Evolutionary conservation across 2,797 vertebrate genomes (phyloP).

Genomic region (Rhinella marina): DNA sequence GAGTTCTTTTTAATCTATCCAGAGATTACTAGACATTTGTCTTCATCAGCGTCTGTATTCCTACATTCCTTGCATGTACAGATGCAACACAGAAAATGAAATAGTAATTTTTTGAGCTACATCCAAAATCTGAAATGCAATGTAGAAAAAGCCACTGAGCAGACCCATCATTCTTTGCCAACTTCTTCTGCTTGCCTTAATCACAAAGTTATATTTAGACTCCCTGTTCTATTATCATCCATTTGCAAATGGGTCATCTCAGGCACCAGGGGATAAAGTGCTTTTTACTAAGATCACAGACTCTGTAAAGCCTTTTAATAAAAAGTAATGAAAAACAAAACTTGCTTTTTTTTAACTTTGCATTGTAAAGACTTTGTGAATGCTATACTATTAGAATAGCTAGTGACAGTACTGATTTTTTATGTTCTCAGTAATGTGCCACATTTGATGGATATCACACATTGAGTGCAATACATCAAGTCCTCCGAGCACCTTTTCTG

Average conservation of each 20-base stretch:
- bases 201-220: slow-evolving; percentile 52
- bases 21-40: slow-evolving; percentile 14
- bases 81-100: neutral
- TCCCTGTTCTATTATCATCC: slow-evolving; percentile 33
- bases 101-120: neutral
- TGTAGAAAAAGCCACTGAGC: neutral
- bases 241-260: slow-evolving; percentile 50
- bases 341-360: neutral
- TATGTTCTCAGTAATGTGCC: neutral
- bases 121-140: neutral
- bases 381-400: neutral
- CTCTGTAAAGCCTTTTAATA: slow-evolving; percentile 21
- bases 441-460: slow-evolving; percentile 4
- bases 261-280: slow-evolving; percentile 48
- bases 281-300: slow-evolving; percentile 18
- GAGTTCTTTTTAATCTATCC: slow-evolving; percentile 27
- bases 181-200: slow-evolving; percentile 19
- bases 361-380: neutral
- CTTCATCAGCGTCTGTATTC: neutral
- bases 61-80: too few species aligned
- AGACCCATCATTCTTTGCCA: slow-evolving; percentile 31
- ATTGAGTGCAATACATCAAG: slow-evolving; percentile 18
- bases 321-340: slow-evolving; percentile 16
- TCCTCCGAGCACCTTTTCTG: too few species aligned
- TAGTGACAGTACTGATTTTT: neutral